Percentiles rank a stretch among this genome's conserved stretches.
These are phyloP conservation scores for Drosophila trapezifrons DNA, from an alignment of 1,140 invertebrate genomes.

Conservation along the genomic window DNA sequence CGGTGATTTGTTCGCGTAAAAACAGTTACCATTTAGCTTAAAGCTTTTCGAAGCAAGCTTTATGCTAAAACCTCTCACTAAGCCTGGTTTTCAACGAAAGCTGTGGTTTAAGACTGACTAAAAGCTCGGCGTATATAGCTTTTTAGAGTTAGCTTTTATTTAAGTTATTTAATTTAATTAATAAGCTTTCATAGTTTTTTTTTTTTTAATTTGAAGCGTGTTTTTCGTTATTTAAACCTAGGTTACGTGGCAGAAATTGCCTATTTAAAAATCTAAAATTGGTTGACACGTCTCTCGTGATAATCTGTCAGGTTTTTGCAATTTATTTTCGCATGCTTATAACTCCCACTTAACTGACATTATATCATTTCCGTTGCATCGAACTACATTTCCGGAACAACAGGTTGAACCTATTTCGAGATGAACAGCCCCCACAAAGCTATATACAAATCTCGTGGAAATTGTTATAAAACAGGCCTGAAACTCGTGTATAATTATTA, in stretches of 20 bases:
- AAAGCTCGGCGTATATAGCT: constrained; percentile 6
- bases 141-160: neutral
- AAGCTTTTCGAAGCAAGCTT: constrained; percentile 1
- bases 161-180: too few species aligned
- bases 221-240: neutral
- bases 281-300: constrained; percentile 6
- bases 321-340: constrained; percentile 18
- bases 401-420: neutral
- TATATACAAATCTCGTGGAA: neutral
- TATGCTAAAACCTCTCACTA: neutral
- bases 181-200: neutral
- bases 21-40: neutral
- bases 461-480: neutral
- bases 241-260: neutral
- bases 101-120: neutral
- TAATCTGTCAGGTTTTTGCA: constrained; percentile 6
- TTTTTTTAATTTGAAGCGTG: neutral
- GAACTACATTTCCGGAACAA: constrained; percentile 25
- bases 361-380: constrained; percentile 3
- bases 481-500: neutral
- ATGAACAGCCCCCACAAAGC: too few species aligned
- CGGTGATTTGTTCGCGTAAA: neutral
- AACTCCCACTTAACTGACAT: neutral
- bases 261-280: neutral
- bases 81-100: neutral